Percentiles rank a stretch among this genome's conserved stretches.
Conservation (phyloP, 2,888 invertebrate species). For the Zeuzera pyrina region DNA sequence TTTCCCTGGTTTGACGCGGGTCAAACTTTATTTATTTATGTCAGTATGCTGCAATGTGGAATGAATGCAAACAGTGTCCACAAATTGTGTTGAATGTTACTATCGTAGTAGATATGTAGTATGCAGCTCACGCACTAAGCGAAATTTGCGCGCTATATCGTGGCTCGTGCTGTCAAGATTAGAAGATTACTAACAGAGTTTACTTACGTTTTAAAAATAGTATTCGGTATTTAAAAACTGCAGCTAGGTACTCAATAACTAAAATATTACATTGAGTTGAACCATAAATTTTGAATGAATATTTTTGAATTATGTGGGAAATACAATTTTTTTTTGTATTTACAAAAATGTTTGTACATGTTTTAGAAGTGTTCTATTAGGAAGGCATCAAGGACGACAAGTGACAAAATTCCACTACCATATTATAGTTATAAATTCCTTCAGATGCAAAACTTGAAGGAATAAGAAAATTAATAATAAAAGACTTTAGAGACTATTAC, state of each 20-base stretch:
- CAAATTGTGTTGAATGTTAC: conserved; percentile 26
- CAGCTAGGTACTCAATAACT: not conserved
- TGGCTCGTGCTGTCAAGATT: conserved; percentile 37
- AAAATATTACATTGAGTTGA: too few relatives aligned
- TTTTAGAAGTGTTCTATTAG: too few relatives aligned
- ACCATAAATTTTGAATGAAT: too few relatives aligned
- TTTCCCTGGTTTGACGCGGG: conserved; percentile 53
- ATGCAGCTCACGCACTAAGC: conserved; percentile 40
- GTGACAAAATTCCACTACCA: too few relatives aligned
- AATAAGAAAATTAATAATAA: too few relatives aligned
- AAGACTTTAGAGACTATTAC: not conserved
- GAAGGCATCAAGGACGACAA: too few relatives aligned
- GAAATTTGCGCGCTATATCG: conserved; percentile 37
- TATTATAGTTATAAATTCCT: too few relatives aligned
- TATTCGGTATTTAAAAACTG: not conserved
- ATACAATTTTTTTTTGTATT: too few relatives aligned
- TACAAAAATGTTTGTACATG: too few relatives aligned
- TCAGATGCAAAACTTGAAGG: not conserved
- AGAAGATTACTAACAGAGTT: not conserved
- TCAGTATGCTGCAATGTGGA: conserved; percentile 52
- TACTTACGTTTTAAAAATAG: not conserved
- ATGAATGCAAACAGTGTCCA: conserved; percentile 56
- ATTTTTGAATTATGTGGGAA: too few relatives aligned
- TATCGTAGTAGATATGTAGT: conserved; percentile 28
- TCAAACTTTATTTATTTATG: conserved; percentile 51